Evolutionary conservation across 2,888 invertebrate genomes (phyloP), one percentile per base, ranked within the genome.

Genomic region (Mesorhabditis spiculigera): DNA sequence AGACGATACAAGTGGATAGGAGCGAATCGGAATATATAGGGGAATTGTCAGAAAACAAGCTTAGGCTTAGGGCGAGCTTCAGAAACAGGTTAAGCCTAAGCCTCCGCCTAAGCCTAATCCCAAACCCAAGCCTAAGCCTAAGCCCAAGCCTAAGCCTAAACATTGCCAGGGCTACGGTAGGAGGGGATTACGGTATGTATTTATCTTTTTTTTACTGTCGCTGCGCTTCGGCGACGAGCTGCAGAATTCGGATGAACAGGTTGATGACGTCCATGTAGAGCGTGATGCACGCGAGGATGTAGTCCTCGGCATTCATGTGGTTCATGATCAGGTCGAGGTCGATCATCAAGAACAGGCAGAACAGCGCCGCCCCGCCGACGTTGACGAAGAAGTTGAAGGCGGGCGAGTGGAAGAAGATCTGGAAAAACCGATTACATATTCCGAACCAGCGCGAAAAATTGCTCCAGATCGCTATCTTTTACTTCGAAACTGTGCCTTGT

Each of bases 201-300:
- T 28, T 28, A 28, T 28, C 3, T 28, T 28, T 72, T 28, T 28
- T 28, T 72, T 65, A 80, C 44, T 78, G 70, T 63, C 79, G 63
- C 68, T 78, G 74, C 45, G 80, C 76, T 64, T 81, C 81, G 61
- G 76, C 76, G 8, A 84, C 68, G 68, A 83, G 78, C 75, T 91
- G 91, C 68, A 93, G 88, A 78, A 92, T 90, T 72, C 92, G 90
- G 70, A 94, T 89, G 88, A 94, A 94, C 76, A 93, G 88, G 87
- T 93, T 93, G 76, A 94, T 89, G 72, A 94, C 92, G 84, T 94
- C 93, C 88, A 93, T 89, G 86, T 94, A 94, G 63, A 94, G 88
- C 86, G 91, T 92, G 85, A 93, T 92, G 0, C 93, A 91, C 3
- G 93, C 93, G 67, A 92, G 87, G 80, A 94, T 93, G 87, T 94